Evolutionary conservation across 1,140 invertebrate genomes (phyloP).

Genomic region (Druon quercuslanigerum): DNA sequence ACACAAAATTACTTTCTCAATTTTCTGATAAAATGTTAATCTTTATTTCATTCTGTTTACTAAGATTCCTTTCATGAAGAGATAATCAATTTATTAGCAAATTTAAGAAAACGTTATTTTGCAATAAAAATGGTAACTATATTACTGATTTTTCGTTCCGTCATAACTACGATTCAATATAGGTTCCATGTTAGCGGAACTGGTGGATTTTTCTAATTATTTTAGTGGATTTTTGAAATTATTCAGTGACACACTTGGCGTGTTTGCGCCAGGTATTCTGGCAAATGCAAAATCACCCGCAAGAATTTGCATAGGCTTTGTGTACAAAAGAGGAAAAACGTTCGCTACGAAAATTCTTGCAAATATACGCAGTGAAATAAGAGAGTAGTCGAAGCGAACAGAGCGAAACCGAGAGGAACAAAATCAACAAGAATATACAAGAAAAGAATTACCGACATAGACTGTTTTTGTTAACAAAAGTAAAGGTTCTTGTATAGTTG

Average conservation of each 20-base stretch:
- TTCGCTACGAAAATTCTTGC: conserved; percentile 11
- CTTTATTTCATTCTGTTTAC: no score
- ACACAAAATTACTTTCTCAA: no score
- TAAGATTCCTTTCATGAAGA: no score
- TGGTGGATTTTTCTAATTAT: conserved; percentile 20
- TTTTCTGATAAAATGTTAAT: no score
- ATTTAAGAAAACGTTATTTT: background rate
- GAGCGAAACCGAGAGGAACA: conserved; percentile 4
- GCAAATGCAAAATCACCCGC: background rate
- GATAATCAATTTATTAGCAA: no score
- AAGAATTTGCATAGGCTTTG: conserved; percentile 24
- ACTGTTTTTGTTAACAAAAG: no score
- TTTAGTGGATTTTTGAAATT: conserved; percentile 17
- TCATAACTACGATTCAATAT: background rate
- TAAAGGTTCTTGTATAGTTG: no score
- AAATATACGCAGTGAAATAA: conserved; percentile 20
- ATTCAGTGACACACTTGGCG: background rate
- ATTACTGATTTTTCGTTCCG: background rate
- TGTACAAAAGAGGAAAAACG: conserved; percentile 18
- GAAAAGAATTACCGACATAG: no score
- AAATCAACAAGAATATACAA: background rate
- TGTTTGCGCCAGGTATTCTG: background rate
- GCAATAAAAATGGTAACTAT: background rate
- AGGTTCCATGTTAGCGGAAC: background rate
- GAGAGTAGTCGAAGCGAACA: conserved; percentile 6